These are phyloP conservation scores for Spinus pinus DNA, from an alignment of 2,797 vertebrate species.

Conservation along the genomic window DNA sequence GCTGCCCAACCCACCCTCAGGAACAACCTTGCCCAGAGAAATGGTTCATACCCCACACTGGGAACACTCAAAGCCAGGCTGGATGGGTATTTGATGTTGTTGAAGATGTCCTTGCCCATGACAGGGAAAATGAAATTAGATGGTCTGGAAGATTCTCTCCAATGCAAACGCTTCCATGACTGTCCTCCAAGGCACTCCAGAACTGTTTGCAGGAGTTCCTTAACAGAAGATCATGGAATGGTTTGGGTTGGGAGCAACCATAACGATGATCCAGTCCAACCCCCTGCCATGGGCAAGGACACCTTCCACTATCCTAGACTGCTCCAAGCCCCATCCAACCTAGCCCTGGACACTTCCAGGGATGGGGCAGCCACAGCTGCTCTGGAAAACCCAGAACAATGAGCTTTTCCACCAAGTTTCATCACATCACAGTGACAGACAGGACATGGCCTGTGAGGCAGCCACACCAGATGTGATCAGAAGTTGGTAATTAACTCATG, in stretches of 20 bases:
- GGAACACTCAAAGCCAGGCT: rapidly evolving
- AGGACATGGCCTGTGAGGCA: not conserved
- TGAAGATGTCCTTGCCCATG: not conserved
- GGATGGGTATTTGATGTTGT: not conserved
- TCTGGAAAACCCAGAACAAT: not conserved
- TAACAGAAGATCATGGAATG: not conserved
- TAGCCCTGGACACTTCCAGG: not conserved
- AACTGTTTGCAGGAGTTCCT: not conserved
- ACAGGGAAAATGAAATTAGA: not conserved
- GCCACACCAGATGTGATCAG: not conserved
- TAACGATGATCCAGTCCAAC: rapidly evolving
- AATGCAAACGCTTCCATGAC: not conserved
- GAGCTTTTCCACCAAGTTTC: not conserved
- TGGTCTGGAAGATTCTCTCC: not conserved
- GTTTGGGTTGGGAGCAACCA: not conserved
- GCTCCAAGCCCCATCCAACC: rapidly evolving
- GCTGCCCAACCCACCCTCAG: not conserved
- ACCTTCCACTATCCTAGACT: rapidly evolving
- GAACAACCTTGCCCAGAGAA: not conserved
- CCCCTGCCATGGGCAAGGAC: rapidly evolving
- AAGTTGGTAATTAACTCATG: not conserved
- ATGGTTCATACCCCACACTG: not conserved
- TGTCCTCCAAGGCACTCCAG: not conserved
- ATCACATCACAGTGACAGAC: not conserved
- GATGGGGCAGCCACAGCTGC: not conserved